Percentiles rank a stretch among this genome's conserved stretches.
Evolutionary conservation across 2,113 vertebrate genomes (phyloP).

Genomic region (Nesoenas mayeri): DNA sequence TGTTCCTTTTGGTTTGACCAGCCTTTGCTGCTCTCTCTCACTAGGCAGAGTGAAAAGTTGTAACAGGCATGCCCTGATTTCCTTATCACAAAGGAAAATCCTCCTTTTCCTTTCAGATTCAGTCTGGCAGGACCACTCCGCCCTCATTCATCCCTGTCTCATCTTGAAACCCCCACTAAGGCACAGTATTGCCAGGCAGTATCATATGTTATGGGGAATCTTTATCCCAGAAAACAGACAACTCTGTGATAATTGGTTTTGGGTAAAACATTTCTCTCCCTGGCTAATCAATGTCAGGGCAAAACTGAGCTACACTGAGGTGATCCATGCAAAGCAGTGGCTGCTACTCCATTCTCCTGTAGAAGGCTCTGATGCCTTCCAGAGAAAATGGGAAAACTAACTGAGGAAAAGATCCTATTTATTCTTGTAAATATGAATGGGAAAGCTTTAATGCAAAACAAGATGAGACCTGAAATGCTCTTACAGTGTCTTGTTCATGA

Average conservation of each 20-base stretch:
- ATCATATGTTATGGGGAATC: not conserved
- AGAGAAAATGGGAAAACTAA: not conserved
- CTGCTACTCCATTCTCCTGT: not conserved
- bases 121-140: not conserved
- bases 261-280: not conserved
- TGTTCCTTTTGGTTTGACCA: not conserved
- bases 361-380: not conserved
- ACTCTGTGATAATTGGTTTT: not conserved
- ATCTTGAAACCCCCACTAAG: not conserved
- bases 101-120: conserved; percentile 7
- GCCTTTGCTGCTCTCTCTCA: not conserved
- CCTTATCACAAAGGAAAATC: not conserved
- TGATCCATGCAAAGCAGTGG: not conserved
- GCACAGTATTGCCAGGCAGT: not conserved
- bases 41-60: not conserved
- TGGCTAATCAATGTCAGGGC: not conserved
- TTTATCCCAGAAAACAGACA: not conserved
- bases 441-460: not conserved
- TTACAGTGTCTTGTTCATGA: not conserved
- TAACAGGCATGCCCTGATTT: not conserved
- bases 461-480: not conserved
- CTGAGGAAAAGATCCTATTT: not conserved
- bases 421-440: not conserved
- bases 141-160: not conserved
- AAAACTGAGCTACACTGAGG: not conserved